Evolutionary conservation across 2,113 vertebrate species (phyloP).

Genomic region (Xiphias gladius): DNA sequence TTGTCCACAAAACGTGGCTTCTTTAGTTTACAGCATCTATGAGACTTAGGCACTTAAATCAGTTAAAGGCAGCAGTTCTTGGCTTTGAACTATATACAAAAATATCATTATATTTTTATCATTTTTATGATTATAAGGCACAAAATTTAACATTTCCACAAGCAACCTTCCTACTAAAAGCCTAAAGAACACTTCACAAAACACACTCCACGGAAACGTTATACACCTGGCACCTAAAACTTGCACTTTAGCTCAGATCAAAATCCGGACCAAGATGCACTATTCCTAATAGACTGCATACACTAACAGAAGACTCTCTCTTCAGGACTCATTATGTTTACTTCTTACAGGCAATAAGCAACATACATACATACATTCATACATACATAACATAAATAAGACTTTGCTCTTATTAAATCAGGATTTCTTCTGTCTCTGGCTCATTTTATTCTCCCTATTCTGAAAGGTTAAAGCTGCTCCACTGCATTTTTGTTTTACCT

Average conservation of each 20-base stretch:
- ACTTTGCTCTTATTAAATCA: background rate
- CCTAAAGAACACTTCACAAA: background rate
- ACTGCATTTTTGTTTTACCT: conserved; percentile 69
- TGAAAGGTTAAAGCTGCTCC: background rate
- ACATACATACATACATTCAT: background rate
- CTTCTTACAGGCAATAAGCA: background rate
- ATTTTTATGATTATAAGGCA: background rate
- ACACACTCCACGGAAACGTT: background rate
- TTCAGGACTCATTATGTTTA: background rate
- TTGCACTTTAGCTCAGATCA: conserved; percentile 1
- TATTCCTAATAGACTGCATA: background rate
- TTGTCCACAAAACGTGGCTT: background rate
- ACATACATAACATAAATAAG: background rate
- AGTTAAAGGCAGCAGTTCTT: background rate
- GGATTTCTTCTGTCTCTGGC: background rate
- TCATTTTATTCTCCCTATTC: background rate
- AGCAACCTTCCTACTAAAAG: conserved; percentile 11
- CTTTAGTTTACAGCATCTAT: background rate
- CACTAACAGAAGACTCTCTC: no score
- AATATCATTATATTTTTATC: background rate
- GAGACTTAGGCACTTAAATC: background rate
- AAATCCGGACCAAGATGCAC: conserved; percentile 28
- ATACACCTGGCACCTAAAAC: background rate
- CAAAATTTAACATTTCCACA: conserved; percentile 1
- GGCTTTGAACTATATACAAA: background rate